Evolutionary conservation across 2,113 vertebrate genomes (phyloP).

Genomic region (Typhlomys cinereus): DNA sequence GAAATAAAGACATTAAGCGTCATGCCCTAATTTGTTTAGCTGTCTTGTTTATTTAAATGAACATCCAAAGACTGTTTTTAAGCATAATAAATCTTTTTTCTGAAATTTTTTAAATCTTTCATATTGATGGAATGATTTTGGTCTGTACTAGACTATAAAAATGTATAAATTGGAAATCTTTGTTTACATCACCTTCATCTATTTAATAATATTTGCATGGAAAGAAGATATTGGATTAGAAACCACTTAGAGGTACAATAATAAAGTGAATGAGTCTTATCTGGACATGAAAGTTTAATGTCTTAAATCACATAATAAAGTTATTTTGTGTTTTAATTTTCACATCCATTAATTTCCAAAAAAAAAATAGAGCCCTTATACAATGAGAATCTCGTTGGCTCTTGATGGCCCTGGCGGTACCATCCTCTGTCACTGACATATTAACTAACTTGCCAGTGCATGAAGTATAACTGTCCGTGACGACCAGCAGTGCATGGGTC

Average conservation of each 20-base stretch:
- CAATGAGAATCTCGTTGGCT: constrained; percentile 83
- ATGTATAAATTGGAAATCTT: background rate
- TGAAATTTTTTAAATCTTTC: constrained; percentile 9
- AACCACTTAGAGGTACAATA: constrained; percentile 1
- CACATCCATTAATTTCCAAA: constrained; percentile 74
- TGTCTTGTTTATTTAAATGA: constrained; percentile 46
- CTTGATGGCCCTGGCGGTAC: constrained; percentile 9
- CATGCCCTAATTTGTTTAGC: constrained; percentile 17
- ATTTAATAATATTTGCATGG: constrained; percentile 54
- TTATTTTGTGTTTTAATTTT: constrained; percentile 74
- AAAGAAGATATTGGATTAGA: constrained; percentile 48
- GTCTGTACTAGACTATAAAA: background rate
- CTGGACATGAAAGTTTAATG: constrained; percentile 70
- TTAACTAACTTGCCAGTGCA: background rate
- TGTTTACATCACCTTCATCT: background rate
- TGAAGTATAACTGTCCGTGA: constrained; percentile 32
- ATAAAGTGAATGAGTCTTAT: background rate
- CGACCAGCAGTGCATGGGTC: constrained; percentile 53
- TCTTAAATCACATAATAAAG: constrained; percentile 54
- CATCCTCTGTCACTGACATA: background rate
- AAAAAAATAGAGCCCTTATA: constrained; percentile 88
- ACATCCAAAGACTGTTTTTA: constrained; percentile 28
- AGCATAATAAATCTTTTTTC: constrained; percentile 15
- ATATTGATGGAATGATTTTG: background rate
- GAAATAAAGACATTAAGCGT: constrained; percentile 45